These are phyloP conservation scores for Plecotus auritus DNA, from an alignment of 2,113 vertebrate genomes.

Conservation along the genomic window DNA sequence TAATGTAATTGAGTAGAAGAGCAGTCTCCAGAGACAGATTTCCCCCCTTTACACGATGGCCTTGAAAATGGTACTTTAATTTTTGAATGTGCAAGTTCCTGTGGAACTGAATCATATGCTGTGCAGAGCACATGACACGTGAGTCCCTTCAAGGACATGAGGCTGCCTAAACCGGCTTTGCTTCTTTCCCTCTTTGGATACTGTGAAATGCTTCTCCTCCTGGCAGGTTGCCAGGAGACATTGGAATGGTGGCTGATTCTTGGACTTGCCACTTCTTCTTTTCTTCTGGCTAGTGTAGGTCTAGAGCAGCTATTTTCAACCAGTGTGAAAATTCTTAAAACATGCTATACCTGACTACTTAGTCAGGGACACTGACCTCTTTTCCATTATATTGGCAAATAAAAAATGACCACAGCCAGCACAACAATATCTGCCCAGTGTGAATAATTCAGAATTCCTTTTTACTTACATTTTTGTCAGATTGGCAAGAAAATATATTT, in stretches of 20 bases:
- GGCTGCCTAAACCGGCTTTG: not conserved
- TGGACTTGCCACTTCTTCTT: not conserved
- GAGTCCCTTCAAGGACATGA: slow-evolving; percentile 19
- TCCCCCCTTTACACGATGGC: slow-evolving; percentile 14
- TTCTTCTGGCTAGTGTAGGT: not conserved
- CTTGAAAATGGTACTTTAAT: slow-evolving; percentile 58
- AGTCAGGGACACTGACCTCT: not conserved
- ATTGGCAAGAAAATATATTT: not conserved
- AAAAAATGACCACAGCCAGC: not conserved
- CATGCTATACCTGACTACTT: not conserved
- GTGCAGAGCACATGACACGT: not conserved
- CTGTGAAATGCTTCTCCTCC: not conserved
- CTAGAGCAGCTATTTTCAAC: not conserved
- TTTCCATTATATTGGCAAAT: not conserved
- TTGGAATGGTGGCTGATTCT: not conserved
- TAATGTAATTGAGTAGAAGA: slow-evolving; percentile 56
- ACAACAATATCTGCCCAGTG: not conserved
- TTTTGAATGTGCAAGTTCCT: slow-evolving; percentile 28
- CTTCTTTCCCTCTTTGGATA: not conserved
- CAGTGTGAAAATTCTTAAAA: not conserved
- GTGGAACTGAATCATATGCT: slow-evolving; percentile 11
- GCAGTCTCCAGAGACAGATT: slow-evolving; percentile 22
- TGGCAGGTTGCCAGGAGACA: slow-evolving; percentile 9
- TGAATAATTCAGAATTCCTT: not conserved
- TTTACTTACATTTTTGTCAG: not conserved